Evolutionary conservation across 2,888 invertebrate species (phyloP), one percentile per base, ranked within the genome.

Genomic region (Melieria picta): DNA sequence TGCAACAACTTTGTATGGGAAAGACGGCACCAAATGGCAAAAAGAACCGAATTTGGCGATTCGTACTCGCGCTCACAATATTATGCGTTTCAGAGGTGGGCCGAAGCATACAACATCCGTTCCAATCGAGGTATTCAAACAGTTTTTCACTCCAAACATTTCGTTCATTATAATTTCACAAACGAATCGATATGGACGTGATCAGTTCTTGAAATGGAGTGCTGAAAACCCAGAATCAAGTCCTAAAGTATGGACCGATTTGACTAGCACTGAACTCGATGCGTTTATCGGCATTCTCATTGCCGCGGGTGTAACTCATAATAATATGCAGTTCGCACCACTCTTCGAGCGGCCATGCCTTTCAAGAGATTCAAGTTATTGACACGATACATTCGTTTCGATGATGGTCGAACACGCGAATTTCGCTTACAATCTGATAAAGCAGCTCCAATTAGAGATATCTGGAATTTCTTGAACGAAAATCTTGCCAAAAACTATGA

Each of bases 331-430:
- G 68, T 50, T 72, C 43, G 62, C 69, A 64, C 13, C 16, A 48
- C 66, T 74, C 66, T 65, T 55, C 55, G 55, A 55, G 55, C 55
- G 6, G 55, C 55, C 7, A 55, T 55, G 55, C n/a, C 55, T 13
- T 16, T 55, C 55, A 55, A 55, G 16, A n/a, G 55, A 55, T 55
- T 55, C 55, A 55, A 55, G 55, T 55, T 55, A 55, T 55, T 55
- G 55, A 55, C 55, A 16, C 11, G 55, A 55, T 55, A 55, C 7
- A 55, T 11, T 65, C 72, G 79, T 71, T 82, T 81, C 74, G 80
- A 82, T 71, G 77, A 80, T 74, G 65, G 65, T 52, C 77, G 74
- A 72, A 82, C 79, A 60, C 78, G 79, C 52, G 10, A 9, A 47
- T 45, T 50, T 56, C 60, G 68, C 7, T 46, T 30, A 46, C 42